These are phyloP conservation scores for Ceratotherium simum DNA, from an alignment of 2,113 vertebrate genomes.

Conservation along the genomic window DNA sequence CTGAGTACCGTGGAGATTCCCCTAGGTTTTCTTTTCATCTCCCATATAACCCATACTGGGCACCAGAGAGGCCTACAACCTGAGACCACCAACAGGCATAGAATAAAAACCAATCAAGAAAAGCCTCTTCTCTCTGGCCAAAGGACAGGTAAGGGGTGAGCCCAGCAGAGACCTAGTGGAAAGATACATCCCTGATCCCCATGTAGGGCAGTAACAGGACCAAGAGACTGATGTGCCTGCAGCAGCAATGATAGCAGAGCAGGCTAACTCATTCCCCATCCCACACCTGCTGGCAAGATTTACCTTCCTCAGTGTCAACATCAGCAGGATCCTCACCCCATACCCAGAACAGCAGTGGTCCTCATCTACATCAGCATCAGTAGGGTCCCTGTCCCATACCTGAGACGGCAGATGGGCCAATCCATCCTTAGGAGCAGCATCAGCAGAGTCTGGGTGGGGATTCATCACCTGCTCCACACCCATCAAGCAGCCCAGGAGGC, in stretches of 20 bases:
- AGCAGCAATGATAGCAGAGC: neutral
- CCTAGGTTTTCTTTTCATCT: neutral
- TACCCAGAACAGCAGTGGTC: neutral
- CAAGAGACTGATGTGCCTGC: neutral
- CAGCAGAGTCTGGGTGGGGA: neutral
- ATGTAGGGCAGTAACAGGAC: neutral
- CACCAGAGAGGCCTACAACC: neutral
- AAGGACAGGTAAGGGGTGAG: neutral
- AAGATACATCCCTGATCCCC: neutral
- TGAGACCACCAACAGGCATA: neutral
- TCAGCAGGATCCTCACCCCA: neutral
- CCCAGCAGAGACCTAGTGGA: neutral
- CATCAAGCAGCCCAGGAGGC: neutral
- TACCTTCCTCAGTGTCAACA: neutral
- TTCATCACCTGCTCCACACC: neutral
- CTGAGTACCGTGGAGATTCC: neutral
- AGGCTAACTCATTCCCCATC: neutral
- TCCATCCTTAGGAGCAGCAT: neutral
- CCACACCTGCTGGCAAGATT: neutral
- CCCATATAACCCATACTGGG: neutral
- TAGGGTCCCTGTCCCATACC: neutral
- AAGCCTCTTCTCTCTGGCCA: neutral
- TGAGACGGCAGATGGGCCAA: neutral
- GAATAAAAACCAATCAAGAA: neutral
- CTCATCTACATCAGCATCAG: neutral